phyloP scores from a whole-genome alignment of 1,140 invertebrate species.

The Drosophila fuyamai region DNA sequence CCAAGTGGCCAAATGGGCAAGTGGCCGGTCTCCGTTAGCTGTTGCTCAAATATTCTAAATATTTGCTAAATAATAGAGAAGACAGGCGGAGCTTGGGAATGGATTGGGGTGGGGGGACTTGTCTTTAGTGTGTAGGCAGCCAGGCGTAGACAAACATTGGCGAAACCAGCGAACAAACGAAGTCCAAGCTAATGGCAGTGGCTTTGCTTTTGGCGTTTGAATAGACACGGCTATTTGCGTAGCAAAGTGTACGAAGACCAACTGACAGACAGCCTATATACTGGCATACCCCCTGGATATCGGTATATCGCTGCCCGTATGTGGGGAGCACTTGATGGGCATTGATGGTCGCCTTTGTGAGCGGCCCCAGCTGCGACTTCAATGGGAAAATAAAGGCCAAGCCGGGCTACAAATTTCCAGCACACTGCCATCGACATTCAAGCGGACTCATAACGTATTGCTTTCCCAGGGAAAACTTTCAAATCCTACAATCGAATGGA shows the following conservation, averaged over 20 bases:
- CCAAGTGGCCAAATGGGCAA: slow-evolving; percentile 70
- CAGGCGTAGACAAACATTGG: slow-evolving; percentile 71
- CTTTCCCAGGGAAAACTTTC: background rate
- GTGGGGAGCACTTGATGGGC: slow-evolving; percentile 36
- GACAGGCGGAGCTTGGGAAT: slow-evolving; percentile 13
- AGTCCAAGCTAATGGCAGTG: slow-evolving; percentile 70
- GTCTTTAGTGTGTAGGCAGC: slow-evolving; percentile 56
- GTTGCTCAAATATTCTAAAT: slow-evolving; percentile 80
- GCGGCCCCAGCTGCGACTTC: slow-evolving; percentile 23
- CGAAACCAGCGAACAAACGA: slow-evolving; percentile 39
- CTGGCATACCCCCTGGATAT: slow-evolving; percentile 11
- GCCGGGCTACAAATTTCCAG: slow-evolving; percentile 4
- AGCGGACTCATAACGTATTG: background rate
- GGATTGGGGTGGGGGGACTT: slow-evolving; percentile 4
- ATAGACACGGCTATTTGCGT: slow-evolving; percentile 72
- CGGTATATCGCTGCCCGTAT: slow-evolving; percentile 6
- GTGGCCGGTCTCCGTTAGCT: slow-evolving; percentile 50
- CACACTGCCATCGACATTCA: background rate
- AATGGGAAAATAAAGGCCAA: slow-evolving; percentile 21
- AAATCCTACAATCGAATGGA: background rate
- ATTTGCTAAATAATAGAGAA: slow-evolving; percentile 82
- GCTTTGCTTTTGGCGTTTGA: slow-evolving; percentile 69
- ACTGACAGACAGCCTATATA: slow-evolving; percentile 41
- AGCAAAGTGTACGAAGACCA: slow-evolving; percentile 69
- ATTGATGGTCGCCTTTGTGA: slow-evolving; percentile 43